Percentiles rank a stretch among this genome's conserved stretches.
These are phyloP conservation scores for Caenorhabditis remanei DNA, from an alignment of 1,140 invertebrate genomes.

Conservation along the genomic window DNA sequence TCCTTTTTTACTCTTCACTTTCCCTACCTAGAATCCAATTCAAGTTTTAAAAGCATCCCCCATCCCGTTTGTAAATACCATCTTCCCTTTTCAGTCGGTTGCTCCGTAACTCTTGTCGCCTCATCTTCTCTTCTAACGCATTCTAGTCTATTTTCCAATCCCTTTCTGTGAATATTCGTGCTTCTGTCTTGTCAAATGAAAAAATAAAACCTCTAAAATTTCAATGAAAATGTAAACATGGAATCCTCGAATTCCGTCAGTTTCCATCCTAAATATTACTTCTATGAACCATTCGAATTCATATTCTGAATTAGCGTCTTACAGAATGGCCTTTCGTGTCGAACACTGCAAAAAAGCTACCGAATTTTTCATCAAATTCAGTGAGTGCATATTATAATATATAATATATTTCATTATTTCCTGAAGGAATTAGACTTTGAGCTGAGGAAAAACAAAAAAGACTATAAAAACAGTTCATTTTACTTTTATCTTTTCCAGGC, in stretches of 20 bases:
- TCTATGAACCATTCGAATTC: neutral
- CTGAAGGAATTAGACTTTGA: too few relatives aligned
- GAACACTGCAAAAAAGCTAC: constrained; percentile 66
- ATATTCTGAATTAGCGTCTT: neutral
- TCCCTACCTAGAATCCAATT: constrained; percentile 39
- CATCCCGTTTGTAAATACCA: neutral
- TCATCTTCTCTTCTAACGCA: constrained; percentile 33
- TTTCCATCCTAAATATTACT: neutral
- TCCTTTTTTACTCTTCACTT: neutral
- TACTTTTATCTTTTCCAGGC: constrained; percentile 1
- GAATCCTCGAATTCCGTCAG: neutral
- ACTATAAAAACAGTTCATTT: too few relatives aligned
- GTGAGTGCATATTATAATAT: constrained; percentile 14
- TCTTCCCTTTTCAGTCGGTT: neutral
- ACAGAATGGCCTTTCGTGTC: constrained; percentile 58
- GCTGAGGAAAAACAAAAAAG: too few relatives aligned
- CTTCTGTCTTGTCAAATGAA: constrained; percentile 20
- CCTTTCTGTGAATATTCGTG: constrained; percentile 46
- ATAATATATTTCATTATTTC: too few relatives aligned
- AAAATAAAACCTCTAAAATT: neutral
- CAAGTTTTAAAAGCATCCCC: constrained; percentile 46
- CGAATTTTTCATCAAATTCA: constrained; percentile 69
- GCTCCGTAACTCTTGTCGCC: constrained; percentile 2
- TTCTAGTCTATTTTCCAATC: constrained; percentile 10
- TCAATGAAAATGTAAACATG: neutral